phyloP scores from a whole-genome alignment of 1,140 invertebrate genomes.

The Sitophilus oryzae region DNA sequence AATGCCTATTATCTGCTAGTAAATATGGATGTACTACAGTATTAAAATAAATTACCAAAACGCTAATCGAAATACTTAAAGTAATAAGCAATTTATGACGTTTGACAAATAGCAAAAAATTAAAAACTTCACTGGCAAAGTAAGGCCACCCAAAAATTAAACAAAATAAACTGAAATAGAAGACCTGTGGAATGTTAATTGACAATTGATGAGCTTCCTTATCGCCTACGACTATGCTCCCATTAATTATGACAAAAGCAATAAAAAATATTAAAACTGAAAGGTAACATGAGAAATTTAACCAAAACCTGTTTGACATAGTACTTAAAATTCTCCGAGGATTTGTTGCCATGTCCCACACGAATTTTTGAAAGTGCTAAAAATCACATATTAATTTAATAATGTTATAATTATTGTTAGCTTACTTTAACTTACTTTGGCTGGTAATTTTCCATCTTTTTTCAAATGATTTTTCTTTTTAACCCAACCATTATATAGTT shows the following conservation, averaged over 20 bases:
- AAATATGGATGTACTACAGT: slow-evolving; percentile 89
- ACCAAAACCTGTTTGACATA: slow-evolving; percentile 20
- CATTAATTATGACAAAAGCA: slow-evolving; percentile 68
- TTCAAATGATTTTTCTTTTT: slow-evolving; percentile 1
- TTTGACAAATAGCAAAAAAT: slow-evolving; percentile 29
- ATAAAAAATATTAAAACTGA: slow-evolving; percentile 62
- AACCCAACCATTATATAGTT: slow-evolving; percentile 16
- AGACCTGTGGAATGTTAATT: slow-evolving; percentile 79
- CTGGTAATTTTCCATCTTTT: slow-evolving; percentile 7
- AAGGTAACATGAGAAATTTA: slow-evolving; percentile 48
- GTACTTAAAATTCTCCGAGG: slow-evolving; percentile 14
- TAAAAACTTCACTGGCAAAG: slow-evolving; percentile 28
- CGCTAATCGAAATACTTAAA: slow-evolving; percentile 26
- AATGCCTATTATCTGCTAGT: slow-evolving; percentile 94
- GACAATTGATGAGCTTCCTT: slow-evolving; percentile 74
- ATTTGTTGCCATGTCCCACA: slow-evolving; percentile 14
- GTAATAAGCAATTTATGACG: slow-evolving; percentile 38
- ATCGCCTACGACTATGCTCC: slow-evolving; percentile 90
- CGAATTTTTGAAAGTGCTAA: slow-evolving; percentile 20
- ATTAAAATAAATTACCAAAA: slow-evolving; percentile 59
- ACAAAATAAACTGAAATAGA: slow-evolving; percentile 81
- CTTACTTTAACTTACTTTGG: slow-evolving; percentile 20
- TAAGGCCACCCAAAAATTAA: slow-evolving; percentile 60
- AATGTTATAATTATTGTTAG: too few species aligned
- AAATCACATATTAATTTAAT: slow-evolving; percentile 23